Evolutionary conservation across 1,140 invertebrate species (phyloP), one percentile per base, ranked within the genome.

Genomic region (Macrobrachium nipponense): DNA sequence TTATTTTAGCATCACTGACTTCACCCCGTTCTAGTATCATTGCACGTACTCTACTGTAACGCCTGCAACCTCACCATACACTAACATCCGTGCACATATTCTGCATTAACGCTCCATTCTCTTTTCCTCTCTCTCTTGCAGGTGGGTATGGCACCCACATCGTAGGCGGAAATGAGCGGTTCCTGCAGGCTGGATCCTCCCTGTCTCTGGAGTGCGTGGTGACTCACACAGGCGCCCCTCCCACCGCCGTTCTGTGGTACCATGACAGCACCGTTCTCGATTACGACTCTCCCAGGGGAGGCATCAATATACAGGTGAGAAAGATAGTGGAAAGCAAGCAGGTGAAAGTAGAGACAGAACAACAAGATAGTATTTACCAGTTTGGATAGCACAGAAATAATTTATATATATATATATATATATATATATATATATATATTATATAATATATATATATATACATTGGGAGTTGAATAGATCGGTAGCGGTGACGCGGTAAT

Each of bases 261-360:
- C 82, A 76, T 66, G 79, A 84, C 76, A 70, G 64, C 18, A 12
- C 59, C 12, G 75, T 83, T 8, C 80, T 87, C 11, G 87, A 87
- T 61, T 87, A 87, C 20, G 81, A 87, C 80, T 83, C 81, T 51
- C 87, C 87, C n/a, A 87, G 87, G 73, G 87, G 87, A 17, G 87
- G 87, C 20, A 87, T 87, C 51, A 64, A 81, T 11, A 60, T 87
- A 11, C 87, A 87, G 82, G 87, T 87, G 70, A 66, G 64, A 59
- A 0, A 66, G 64, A 20, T 5, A 66, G 68, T 7, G 64, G 4
- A 66, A n/a, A n/a, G 23, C 7, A 15, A 66, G 6, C 0, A 10
- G 15, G 64, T 11, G 64, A 27, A 17, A 27, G 64, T 11, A 27
- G 18, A n/a, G 64, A 66, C 64, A 66, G 64, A 36, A n/a, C n/a